Percentiles rank a stretch among this genome's conserved stretches.
Evolutionary conservation across 2,113 vertebrate species (phyloP).

Genomic region (Hippocampus abdominalis): DNA sequence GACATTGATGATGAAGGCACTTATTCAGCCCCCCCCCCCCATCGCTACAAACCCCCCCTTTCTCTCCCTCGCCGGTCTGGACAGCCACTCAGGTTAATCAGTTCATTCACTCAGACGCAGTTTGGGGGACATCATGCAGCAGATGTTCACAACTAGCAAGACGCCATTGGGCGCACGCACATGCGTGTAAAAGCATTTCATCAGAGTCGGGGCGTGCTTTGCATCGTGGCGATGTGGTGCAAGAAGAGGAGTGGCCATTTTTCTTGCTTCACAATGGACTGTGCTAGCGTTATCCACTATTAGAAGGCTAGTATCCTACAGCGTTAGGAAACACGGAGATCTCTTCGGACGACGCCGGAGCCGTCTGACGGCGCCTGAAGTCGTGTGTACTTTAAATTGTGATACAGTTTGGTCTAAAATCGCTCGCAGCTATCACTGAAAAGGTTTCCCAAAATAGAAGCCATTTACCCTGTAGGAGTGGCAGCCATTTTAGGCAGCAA

Average conservation of each 20-base stretch:
- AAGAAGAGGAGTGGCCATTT: slow-evolving; percentile 43
- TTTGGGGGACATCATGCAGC: slow-evolving; percentile 50
- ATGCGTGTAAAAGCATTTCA: slow-evolving; percentile 46
- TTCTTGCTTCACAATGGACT: slow-evolving; percentile 40
- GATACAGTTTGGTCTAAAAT: too few species aligned
- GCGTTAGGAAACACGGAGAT: neutral
- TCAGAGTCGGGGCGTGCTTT: slow-evolving; percentile 25
- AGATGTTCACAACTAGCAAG: slow-evolving; percentile 55
- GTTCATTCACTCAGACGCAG: slow-evolving; percentile 70
- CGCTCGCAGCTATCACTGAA: too few species aligned
- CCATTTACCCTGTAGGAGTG: too few species aligned
- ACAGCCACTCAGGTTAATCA: slow-evolving; percentile 74
- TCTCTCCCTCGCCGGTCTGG: slow-evolving; percentile 34
- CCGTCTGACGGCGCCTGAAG: too few species aligned
- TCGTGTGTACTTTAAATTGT: too few species aligned
- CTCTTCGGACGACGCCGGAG: too few species aligned
- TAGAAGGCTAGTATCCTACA: neutral
- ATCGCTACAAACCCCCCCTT: neutral
- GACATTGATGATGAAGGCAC: slow-evolving; percentile 68
- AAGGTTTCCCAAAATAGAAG: too few species aligned
- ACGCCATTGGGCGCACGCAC: slow-evolving; percentile 26
- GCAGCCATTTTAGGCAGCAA: too few species aligned
- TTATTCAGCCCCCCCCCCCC: slow-evolving; percentile 52
- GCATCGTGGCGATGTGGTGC: slow-evolving; percentile 24
- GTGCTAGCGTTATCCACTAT: neutral